Evolutionary conservation across 92 coral and sea anemone species (phyloP).

Genomic region (Epizoanthus fatuus): DNA sequence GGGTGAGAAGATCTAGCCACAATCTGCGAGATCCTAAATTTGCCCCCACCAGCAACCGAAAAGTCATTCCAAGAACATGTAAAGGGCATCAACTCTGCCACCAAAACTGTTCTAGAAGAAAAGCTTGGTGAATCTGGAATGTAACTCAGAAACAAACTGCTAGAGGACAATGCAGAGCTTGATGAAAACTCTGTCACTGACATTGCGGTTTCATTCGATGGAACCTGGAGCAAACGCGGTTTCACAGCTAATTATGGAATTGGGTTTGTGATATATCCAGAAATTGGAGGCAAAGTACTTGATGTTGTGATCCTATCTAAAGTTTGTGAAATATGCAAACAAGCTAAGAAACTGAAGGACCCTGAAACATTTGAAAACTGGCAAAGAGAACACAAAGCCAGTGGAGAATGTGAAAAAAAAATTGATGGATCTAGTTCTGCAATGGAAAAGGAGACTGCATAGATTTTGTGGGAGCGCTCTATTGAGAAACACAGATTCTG

Average conservation of each 20-base stretch:
- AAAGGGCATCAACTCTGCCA: conserved; percentile 11
- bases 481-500: conserved; percentile 14
- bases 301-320: conserved; percentile 23
- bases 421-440: conserved; percentile 15
- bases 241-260: conserved; percentile 28
- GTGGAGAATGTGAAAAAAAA: conserved; percentile 3
- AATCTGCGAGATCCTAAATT: conserved; percentile 26
- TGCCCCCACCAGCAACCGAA: conserved; percentile 29
- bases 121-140: conserved; percentile 17
- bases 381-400: conserved; percentile 14
- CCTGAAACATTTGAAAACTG: conserved; percentile 27
- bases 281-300: conserved; percentile 26
- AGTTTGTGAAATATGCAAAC: conserved; percentile 10
- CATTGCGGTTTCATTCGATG: conserved; percentile 21
- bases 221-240: conserved; percentile 25
- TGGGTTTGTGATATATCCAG: conserved; percentile 27
- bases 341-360: conserved; percentile 16
- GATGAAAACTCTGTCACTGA: conserved; percentile 7
- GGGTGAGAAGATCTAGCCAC: conserved; percentile 33
- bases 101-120: conserved; percentile 13
- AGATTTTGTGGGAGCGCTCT: conserved; percentile 29
- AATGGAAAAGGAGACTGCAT: conserved; percentile 40
- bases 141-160: conserved; percentile 10
- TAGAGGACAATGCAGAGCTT: conserved; percentile 13
- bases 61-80: conserved; percentile 18